A percentile compares a stretch with the other conserved stretches of the same genome.
Evolutionary conservation across 2,888 invertebrate genomes (phyloP).

Genomic region (Sarcophaga caerulescens): DNA sequence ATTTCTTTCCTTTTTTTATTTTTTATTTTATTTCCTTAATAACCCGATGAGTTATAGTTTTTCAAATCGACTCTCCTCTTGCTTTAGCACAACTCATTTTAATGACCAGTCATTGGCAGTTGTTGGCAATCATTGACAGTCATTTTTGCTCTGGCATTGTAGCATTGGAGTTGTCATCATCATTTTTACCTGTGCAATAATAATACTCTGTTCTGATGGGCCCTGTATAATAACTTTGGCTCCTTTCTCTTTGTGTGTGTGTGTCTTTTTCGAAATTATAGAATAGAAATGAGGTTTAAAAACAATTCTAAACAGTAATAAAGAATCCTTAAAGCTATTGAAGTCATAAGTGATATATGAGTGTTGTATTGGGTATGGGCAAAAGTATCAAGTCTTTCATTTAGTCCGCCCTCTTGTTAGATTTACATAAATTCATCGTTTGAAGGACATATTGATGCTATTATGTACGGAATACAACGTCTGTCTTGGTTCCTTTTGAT

Average conservation of each 20-base stretch:
- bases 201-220: too few relatives aligned
- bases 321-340: conserved; percentile 28
- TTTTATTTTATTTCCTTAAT: conserved; percentile 35
- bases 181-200: conserved; percentile 8
- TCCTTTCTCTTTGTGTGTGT: background rate
- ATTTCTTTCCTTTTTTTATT: background rate
- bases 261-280: background rate
- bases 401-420: too few relatives aligned
- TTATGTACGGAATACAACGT: too few relatives aligned
- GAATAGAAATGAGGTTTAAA: conserved; percentile 24
- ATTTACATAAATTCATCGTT: too few relatives aligned
- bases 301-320: background rate
- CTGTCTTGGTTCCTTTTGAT: too few relatives aligned
- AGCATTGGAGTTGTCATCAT: conserved; percentile 61
- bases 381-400: background rate
- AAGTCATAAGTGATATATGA: background rate
- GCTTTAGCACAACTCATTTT: conserved; percentile 39
- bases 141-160: conserved; percentile 36
- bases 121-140: background rate
- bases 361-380: background rate
- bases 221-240: too few relatives aligned
- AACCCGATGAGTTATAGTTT: conserved; percentile 57
- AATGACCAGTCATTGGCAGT: conserved; percentile 60
- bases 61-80: conserved; percentile 42
- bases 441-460: too few relatives aligned